Evolutionary conservation across 2,113 vertebrate genomes (phyloP).

Genomic region (Prolemur simus): DNA sequence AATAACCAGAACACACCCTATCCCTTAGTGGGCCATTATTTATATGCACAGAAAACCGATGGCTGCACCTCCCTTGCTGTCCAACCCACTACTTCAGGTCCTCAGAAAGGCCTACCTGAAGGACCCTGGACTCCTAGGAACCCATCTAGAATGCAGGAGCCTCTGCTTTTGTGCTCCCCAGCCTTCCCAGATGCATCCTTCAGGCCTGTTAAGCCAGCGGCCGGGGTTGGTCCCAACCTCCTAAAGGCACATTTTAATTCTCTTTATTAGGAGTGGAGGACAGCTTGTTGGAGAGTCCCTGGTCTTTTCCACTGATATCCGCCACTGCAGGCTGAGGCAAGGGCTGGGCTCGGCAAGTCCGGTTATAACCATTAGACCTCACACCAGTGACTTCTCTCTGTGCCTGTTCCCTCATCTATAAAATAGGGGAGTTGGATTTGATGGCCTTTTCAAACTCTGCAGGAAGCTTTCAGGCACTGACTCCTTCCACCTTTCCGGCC

Average conservation of each 20-base stretch:
- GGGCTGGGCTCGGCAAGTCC: fast-evolving
- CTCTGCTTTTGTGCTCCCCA: background rate
- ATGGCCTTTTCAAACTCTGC: background rate
- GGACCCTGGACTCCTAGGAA: background rate
- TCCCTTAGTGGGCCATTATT: background rate
- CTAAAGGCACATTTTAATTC: background rate
- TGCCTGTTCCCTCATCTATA: background rate
- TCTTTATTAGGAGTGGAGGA: background rate
- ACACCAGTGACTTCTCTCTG: background rate
- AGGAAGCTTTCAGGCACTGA: background rate
- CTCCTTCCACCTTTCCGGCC: background rate
- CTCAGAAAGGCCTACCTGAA: background rate
- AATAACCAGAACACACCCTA: background rate
- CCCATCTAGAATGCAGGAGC: background rate
- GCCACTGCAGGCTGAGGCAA: background rate
- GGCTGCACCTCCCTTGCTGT: background rate
- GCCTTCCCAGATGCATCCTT: background rate
- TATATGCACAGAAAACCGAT: background rate
- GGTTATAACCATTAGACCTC: background rate
- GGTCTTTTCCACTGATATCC: background rate
- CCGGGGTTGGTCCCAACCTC: background rate
- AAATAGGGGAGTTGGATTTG: background rate
- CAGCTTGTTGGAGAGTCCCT: background rate
- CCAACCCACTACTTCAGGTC: background rate
- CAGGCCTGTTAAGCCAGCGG: background rate